These are phyloP conservation scores for Anarsia innoxiella DNA, from an alignment of 2,888 invertebrate genomes.

Conservation along the genomic window DNA sequence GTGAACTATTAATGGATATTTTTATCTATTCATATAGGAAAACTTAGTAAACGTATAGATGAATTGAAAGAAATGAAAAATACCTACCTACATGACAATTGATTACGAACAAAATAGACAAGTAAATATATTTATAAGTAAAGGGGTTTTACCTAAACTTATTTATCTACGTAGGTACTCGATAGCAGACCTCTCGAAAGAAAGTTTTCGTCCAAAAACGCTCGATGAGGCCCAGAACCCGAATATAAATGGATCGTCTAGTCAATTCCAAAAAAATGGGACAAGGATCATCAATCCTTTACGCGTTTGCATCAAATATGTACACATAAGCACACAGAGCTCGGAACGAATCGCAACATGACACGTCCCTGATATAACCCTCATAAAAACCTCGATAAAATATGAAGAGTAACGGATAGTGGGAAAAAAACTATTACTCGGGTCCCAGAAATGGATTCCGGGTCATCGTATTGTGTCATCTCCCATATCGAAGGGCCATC, in stretches of 20 bases:
- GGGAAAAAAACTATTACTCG: conserved; percentile 53
- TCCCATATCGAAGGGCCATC: conserved; percentile 54
- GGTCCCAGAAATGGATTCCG: conserved; percentile 54
- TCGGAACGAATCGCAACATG: conserved; percentile 44
- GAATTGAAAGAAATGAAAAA: too few relatives aligned
- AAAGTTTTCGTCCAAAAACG: too few relatives aligned
- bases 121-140: too few relatives aligned
- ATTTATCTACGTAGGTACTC: too few relatives aligned
- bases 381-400: conserved; percentile 59
- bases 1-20: too few relatives aligned
- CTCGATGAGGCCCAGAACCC: conserved; percentile 3
- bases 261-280: conserved; percentile 40
- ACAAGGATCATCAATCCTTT: conserved; percentile 55
- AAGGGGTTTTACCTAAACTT: too few relatives aligned
- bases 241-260: conserved; percentile 44
- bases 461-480: conserved; percentile 68
- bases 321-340: conserved; percentile 40
- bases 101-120: too few relatives aligned
- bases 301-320: conserved; percentile 56
- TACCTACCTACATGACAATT: too few relatives aligned
- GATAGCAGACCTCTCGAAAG: too few relatives aligned
- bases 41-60: too few relatives aligned
- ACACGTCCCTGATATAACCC: conserved; percentile 56
- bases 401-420: conserved; percentile 53
- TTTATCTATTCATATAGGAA: too few relatives aligned